phyloP scores from a whole-genome alignment of 2,113 vertebrate species.

The Chinchilla lanigera region DNA sequence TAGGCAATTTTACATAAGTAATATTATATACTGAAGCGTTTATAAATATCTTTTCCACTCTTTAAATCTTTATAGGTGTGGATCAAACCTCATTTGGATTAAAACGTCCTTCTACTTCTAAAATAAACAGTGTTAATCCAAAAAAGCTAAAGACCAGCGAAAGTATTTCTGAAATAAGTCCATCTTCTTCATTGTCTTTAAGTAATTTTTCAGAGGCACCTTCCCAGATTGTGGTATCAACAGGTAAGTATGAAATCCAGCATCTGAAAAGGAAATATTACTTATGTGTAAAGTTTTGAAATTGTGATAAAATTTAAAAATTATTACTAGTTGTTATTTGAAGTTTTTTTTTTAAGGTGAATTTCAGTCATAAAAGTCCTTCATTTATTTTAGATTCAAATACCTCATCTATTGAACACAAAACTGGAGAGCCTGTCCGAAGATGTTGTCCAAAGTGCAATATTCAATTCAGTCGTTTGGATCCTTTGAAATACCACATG shows the following conservation, averaged over 20 bases:
- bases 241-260: slow-evolving; percentile 68
- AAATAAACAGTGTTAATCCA: slow-evolving; percentile 73
- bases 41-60: slow-evolving; percentile 43
- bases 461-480: slow-evolving; percentile 90
- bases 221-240: slow-evolving; percentile 48
- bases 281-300: slow-evolving; percentile 41
- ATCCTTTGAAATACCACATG: slow-evolving; percentile 92
- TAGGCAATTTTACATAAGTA: slow-evolving; percentile 41
- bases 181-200: slow-evolving; percentile 31
- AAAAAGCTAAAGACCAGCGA: slow-evolving; percentile 86
- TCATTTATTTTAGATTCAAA: slow-evolving; percentile 81
- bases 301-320: slow-evolving; percentile 41
- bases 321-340: background rate
- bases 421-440: slow-evolving; percentile 87
- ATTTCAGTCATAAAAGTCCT: slow-evolving; percentile 49
- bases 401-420: slow-evolving; percentile 73
- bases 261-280: slow-evolving; percentile 32
- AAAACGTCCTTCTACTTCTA: slow-evolving; percentile 81
- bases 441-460: slow-evolving; percentile 94
- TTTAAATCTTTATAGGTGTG: slow-evolving; percentile 61
- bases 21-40: slow-evolving; percentile 32
- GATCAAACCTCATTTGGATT: slow-evolving; percentile 60
- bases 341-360: slow-evolving; percentile 20
- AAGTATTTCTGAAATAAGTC: slow-evolving; percentile 64
- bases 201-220: background rate